Percentiles rank a stretch among this genome's conserved stretches.
These are phyloP conservation scores for Zoanthus solanderi DNA, from an alignment of 92 coral and sea anemone genomes.

Conservation along the genomic window DNA sequence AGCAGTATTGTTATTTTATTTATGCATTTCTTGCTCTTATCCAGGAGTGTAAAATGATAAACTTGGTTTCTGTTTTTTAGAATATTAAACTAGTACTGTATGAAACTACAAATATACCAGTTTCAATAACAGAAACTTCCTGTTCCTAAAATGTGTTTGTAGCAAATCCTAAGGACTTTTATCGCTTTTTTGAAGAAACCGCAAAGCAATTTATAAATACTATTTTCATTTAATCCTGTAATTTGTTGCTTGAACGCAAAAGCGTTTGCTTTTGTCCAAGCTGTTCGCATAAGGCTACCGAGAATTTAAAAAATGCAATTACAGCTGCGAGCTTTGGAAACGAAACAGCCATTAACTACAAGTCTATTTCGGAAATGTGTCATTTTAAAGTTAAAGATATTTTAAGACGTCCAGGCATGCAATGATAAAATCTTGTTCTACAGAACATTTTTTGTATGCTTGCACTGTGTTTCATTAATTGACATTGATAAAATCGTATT, in stretches of 20 bases:
- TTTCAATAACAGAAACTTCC: not conserved
- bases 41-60: not conserved
- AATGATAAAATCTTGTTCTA: not conserved
- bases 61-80: not conserved
- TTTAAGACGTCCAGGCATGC: not conserved
- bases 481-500: no score
- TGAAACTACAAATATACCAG: not conserved
- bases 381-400: not conserved
- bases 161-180: slow-evolving; percentile 12
- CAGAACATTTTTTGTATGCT: not conserved
- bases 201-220: slow-evolving; percentile 28
- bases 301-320: slow-evolving; percentile 38
- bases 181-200: slow-evolving; percentile 45
- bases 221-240: slow-evolving; percentile 11
- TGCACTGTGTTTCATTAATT: no score
- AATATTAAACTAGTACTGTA: not conserved
- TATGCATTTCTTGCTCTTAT: not conserved
- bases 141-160: not conserved
- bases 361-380: not conserved
- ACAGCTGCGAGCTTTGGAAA: not conserved
- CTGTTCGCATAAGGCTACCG: slow-evolving; percentile 22
- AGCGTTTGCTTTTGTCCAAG: slow-evolving; percentile 29
- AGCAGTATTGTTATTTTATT: not conserved
- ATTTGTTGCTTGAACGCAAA: slow-evolving; percentile 35
- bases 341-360: slow-evolving; percentile 1